Percentiles rank a stretch among this genome's conserved stretches.
Conservation (phyloP, 2,888 invertebrate genomes). For the Stenichneumon culpator region DNA sequence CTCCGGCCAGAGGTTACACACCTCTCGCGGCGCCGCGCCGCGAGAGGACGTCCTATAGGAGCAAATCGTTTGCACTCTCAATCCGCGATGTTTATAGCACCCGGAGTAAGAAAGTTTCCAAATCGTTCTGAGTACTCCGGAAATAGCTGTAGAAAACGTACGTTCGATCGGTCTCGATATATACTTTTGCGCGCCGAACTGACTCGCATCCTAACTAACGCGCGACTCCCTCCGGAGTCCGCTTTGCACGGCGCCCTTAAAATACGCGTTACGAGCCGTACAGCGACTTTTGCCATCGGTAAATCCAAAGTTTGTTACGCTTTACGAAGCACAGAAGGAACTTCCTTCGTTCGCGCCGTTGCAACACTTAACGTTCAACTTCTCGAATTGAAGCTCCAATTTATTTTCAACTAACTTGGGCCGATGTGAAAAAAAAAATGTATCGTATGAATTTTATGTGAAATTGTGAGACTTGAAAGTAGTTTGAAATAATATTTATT, state of each 20-base stretch:
- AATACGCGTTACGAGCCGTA: background rate
- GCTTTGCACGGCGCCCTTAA: background rate
- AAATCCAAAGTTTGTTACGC: background rate
- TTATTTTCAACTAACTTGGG: background rate
- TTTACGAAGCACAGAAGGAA: background rate
- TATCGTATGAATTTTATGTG: no score
- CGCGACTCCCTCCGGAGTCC: background rate
- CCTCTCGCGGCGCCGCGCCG: conserved; percentile 22
- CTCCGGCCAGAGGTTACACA: conserved; percentile 72
- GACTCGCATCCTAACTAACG: background rate
- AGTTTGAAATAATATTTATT: no score
- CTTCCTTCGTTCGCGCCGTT: background rate
- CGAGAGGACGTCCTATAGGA: background rate
- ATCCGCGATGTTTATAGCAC: conserved; percentile 10
- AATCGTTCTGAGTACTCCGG: conserved; percentile 68
- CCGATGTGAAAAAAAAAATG: no score
- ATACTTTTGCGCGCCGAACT: background rate
- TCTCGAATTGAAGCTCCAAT: background rate
- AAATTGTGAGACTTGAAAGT: no score
- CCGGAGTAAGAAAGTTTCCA: conserved; percentile 49
- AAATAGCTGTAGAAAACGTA: conserved; percentile 55
- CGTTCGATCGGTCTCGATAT: conserved; percentile 22
- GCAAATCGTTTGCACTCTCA: conserved; percentile 28
- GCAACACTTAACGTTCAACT: background rate
- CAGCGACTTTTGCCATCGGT: background rate